Conservation (phyloP, 2,113 vertebrate species). For the Hymenochirus boettgeri region DNA sequence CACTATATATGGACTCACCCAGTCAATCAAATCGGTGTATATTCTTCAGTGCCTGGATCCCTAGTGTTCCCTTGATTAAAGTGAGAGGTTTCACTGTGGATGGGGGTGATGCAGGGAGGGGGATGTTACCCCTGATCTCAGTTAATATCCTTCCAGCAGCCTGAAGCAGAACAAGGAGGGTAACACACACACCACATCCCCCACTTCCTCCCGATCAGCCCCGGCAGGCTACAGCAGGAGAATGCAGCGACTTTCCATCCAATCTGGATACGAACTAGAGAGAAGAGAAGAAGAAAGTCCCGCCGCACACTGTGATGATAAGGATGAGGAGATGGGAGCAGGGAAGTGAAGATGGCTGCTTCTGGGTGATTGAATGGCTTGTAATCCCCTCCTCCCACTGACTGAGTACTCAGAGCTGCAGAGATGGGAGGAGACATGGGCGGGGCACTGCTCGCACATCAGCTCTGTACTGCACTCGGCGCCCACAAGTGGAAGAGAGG, state of each 20-base stretch:
- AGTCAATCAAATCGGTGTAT: neutral
- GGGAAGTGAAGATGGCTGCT: conserved; percentile 42
- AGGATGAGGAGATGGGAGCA: neutral
- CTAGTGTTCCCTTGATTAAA: neutral
- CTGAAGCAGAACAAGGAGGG: neutral
- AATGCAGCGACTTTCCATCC: neutral
- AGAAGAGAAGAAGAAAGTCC: neutral
- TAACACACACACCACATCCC: neutral
- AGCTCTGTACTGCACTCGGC: conserved; percentile 2
- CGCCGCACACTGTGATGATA: neutral
- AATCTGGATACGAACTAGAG: neutral
- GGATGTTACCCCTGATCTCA: neutral
- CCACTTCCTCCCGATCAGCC: neutral
- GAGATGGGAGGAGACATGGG: conserved; percentile 30
- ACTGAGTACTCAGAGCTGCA: conserved; percentile 24
- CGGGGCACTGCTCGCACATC: neutral
- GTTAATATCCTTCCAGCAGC: neutral
- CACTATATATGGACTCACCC: neutral
- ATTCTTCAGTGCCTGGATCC: neutral
- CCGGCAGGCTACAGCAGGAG: neutral
- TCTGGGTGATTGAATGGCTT: conserved; percentile 32
- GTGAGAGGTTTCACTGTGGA: neutral
- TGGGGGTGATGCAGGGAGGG: too few relatives aligned
- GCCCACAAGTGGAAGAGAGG: conserved; percentile 6
- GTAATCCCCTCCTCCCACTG: conserved; percentile 16